Base-by-base conservation (phyloP, 2,888 invertebrate genomes). In the Aphidoletes aphidimyza region DNA sequence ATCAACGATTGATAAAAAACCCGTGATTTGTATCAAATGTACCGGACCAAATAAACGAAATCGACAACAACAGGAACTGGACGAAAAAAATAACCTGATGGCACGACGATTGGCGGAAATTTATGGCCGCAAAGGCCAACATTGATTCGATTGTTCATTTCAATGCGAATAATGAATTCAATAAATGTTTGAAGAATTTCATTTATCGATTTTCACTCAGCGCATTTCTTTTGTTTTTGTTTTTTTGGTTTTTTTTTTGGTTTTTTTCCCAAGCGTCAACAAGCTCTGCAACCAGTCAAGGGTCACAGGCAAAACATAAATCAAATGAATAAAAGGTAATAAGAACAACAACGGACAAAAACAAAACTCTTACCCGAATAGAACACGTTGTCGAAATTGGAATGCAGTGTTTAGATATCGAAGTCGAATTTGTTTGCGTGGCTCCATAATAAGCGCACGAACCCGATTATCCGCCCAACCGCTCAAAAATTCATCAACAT, bases 391-490 rank as follows among this genome's bases (percentile, higher is more conserved):
- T 87, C 95, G 92, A 89, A 96, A 96, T 89, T 95, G 94, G 90
- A 94, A 97, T 47, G 98, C 97, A 86, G 96, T 94, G 86, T 97
- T 92, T 86, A 98, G 91, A 91, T 98, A 98, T 86, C 98, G 91
- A 85, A 98, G 92, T 84, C 97, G 93, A 85, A 96, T 93, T 17
- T 93, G 93, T 86, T 92, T 92, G 85, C 93, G 91, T 86, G 95
- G 95, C 88, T 96, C 95, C 90, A 98, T 96, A 87, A 98, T 94
- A 85, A 98, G 91, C 42, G 96, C 97, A 86, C 98, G 93, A 69
- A 98, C 96, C 89, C 94, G 93, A 90, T 98, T 98, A 90, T 98
- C 98, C 86, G 93, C 93, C 95, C 98, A 98, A 84, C 97, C 97
- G 83, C 93, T 93, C 42, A 98, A 92, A 89, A 98, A 98, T 9